Percentiles rank a stretch among this genome's conserved stretches.
Evolutionary conservation across 2,113 vertebrate species (phyloP).

Genomic region (Formicarius rufipectus): DNA sequence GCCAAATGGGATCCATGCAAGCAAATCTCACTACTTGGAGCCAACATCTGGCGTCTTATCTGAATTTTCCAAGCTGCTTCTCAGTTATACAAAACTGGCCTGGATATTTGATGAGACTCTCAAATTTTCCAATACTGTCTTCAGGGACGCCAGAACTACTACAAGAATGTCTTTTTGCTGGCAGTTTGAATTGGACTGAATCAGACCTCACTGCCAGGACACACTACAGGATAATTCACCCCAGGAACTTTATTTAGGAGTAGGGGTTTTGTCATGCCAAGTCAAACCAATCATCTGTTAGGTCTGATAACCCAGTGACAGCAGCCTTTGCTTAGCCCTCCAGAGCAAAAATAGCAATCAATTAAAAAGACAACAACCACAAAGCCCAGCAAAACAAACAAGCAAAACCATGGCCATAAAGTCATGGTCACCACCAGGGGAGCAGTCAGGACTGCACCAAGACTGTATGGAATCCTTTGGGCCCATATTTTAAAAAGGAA

Average conservation of each 20-base stretch:
- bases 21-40: not conserved
- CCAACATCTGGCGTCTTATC: conserved; percentile 7
- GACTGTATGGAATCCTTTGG: not conserved
- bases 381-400: not conserved
- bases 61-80: not conserved
- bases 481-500: not conserved
- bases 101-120: not conserved
- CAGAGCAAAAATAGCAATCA: not conserved
- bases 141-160: not conserved
- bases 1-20: not conserved
- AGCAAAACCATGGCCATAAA: not conserved
- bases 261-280: not conserved
- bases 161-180: conserved; percentile 2
- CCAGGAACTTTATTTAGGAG: not conserved
- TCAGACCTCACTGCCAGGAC: not conserved
- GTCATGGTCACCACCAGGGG: not conserved
- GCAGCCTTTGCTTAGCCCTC: not conserved
- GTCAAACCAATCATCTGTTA: not conserved
- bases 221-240: not conserved
- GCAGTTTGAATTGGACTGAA: not conserved
- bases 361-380: not conserved
- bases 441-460: not conserved
- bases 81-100: not conserved
- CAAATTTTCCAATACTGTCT: conserved; percentile 1
- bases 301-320: not conserved